These are phyloP conservation scores for Panagrolaimus sp. DNA, from an alignment of 1,140 invertebrate genomes.

Conservation along the genomic window DNA sequence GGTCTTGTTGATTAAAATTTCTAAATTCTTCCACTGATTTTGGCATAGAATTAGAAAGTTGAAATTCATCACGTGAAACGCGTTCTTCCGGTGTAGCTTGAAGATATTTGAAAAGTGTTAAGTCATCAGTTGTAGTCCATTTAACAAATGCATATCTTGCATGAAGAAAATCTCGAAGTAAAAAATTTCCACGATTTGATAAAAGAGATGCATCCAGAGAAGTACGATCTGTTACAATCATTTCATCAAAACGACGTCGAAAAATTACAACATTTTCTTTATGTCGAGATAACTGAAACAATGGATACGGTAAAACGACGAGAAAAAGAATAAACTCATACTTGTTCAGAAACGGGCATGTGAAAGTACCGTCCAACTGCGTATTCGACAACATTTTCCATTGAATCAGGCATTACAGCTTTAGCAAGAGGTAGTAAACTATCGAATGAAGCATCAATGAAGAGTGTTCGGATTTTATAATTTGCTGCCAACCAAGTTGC, in stretches of 20 bases:
- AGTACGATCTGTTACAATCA: slow-evolving; percentile 2
- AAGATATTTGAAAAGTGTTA: not conserved
- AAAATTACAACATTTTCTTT: slow-evolving; percentile 3
- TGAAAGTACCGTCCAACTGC: slow-evolving; percentile 7
- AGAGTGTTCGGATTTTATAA: slow-evolving; percentile 59
- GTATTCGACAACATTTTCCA: not conserved
- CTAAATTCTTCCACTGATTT: not conserved
- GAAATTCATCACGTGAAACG: not conserved
- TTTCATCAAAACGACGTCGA: slow-evolving; percentile 5
- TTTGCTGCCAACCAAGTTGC: slow-evolving; percentile 61
- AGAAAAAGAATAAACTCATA: not conserved
- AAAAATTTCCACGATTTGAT: slow-evolving; percentile 2
- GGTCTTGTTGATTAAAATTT: not conserved
- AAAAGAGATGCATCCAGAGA: not conserved
- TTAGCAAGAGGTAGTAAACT: slow-evolving; percentile 52
- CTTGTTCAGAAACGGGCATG: slow-evolving; percentile 4
- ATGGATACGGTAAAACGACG: not conserved
- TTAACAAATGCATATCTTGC: not conserved
- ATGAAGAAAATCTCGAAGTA: slow-evolving; percentile 6
- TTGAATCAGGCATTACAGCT: not conserved
- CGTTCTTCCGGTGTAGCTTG: no score
- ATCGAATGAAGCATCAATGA: slow-evolving; percentile 63
- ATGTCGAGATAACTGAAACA: not conserved
- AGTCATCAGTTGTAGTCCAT: not conserved
- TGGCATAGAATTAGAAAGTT: not conserved